Percentiles rank a stretch among this genome's conserved stretches.
Evolutionary conservation across 2,888 invertebrate genomes (phyloP).

Genomic region (Stenodera caucasica): DNA sequence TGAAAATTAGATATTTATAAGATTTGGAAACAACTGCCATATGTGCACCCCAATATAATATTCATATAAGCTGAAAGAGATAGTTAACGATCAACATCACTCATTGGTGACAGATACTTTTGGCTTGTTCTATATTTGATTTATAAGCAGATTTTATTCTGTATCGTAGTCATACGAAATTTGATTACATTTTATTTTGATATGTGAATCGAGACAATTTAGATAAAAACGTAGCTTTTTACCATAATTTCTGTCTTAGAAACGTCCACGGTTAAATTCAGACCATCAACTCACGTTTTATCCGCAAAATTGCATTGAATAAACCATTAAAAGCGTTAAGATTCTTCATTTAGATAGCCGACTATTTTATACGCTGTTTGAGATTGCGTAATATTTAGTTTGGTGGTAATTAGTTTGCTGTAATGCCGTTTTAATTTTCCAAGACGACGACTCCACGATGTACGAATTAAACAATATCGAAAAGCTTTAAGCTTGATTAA

Average conservation of each 20-base stretch:
- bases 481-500: conserved; percentile 5
- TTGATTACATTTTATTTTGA: too few relatives aligned
- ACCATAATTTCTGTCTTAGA: background rate
- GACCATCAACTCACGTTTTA: background rate
- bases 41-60: conserved; percentile 33
- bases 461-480: conserved; percentile 7
- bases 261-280: background rate
- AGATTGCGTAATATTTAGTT: conserved; percentile 29
- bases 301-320: conserved; percentile 13
- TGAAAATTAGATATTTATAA: background rate
- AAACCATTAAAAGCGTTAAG: conserved; percentile 26
- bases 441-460: conserved; percentile 13
- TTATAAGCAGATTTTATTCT: conserved; percentile 18
- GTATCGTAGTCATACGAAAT: too few relatives aligned
- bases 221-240: too few relatives aligned
- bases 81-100: conserved; percentile 36
- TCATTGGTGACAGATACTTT: conserved; percentile 35
- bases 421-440: conserved; percentile 25
- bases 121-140: conserved; percentile 20
- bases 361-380: conserved; percentile 24
- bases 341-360: conserved; percentile 29
- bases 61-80: conserved; percentile 33
- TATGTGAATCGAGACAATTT: too few relatives aligned
- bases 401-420: conserved; percentile 26
- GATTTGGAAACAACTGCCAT: conserved; percentile 27